Evolutionary conservation across 2,113 vertebrate species (phyloP).

Genomic region (Talpa occidentalis): DNA sequence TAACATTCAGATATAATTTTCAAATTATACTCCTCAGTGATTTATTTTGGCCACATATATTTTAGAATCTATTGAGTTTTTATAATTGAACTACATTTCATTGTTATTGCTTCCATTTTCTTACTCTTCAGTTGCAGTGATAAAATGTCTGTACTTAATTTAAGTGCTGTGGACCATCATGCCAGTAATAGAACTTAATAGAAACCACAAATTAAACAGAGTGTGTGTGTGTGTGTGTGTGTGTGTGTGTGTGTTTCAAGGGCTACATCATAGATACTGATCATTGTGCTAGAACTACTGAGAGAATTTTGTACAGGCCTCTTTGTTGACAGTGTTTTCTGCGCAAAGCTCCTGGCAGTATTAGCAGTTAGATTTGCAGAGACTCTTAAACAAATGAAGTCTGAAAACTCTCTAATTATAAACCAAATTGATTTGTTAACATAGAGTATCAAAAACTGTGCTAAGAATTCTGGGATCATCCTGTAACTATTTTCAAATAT

Average conservation of each 20-base stretch:
- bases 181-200: conserved; percentile 46
- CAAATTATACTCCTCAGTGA: conserved; percentile 37
- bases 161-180: conserved; percentile 62
- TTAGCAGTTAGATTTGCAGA: neutral
- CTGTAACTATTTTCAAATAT: neutral
- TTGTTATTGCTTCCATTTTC: conserved; percentile 64
- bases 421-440: neutral
- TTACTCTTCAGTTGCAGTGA: conserved; percentile 54
- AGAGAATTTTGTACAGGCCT: neutral
- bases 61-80: conserved; percentile 67
- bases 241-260: neutral
- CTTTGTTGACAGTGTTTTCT: neutral
- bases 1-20: conserved; percentile 54
- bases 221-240: neutral
- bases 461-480: neutral
- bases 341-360: neutral
- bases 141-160: conserved; percentile 63
- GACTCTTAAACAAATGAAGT: neutral
- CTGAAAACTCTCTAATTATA: neutral
- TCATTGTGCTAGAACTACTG: neutral
- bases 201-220: conserved; percentile 65
- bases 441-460: neutral
- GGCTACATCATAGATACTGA: neutral
- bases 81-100: conserved; percentile 73
- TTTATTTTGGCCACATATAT: conserved; percentile 21